A percentile compares a stretch with the other conserved stretches of the same genome.
These are phyloP conservation scores for Cryptocephalus moraei DNA, from an alignment of 2,888 invertebrate genomes.

Conservation along the genomic window DNA sequence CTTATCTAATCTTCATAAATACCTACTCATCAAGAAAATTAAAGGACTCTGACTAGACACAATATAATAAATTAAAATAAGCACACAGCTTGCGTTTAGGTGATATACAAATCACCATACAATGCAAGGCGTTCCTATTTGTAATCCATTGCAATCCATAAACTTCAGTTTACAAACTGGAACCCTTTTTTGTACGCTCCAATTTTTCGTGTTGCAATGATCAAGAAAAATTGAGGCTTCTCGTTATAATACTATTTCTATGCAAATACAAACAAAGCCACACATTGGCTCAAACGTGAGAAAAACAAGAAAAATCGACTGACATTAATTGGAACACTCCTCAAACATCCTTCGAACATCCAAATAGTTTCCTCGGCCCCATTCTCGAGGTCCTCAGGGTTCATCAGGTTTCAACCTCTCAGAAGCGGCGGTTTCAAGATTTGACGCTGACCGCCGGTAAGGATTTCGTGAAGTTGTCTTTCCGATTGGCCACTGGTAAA, in stretches of 20 bases:
- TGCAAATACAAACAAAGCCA: too few species aligned
- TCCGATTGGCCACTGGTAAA: conserved; percentile 13
- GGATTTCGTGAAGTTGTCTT: conserved; percentile 21
- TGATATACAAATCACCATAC: conserved; percentile 15
- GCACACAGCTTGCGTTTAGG: conserved; percentile 12
- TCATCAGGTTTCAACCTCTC: too few species aligned
- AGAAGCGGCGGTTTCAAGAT: conserved; percentile 22
- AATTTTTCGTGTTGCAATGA: background rate
- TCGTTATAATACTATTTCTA: too few species aligned
- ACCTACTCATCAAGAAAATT: conserved; percentile 15
- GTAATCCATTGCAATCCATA: background rate
- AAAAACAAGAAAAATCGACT: too few species aligned
- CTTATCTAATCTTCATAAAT: conserved; percentile 16
- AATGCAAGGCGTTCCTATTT: background rate
- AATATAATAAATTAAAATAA: conserved; percentile 17
- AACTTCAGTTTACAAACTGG: conserved; percentile 10
- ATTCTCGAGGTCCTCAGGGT: too few species aligned
- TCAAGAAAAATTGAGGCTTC: too few species aligned
- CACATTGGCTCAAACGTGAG: too few species aligned
- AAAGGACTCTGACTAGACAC: conserved; percentile 24
- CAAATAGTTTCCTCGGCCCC: too few species aligned
- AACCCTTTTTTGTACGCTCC: conserved; percentile 3
- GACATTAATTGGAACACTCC: too few species aligned
- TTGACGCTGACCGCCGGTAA: conserved; percentile 30
- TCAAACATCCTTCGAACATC: too few species aligned